These are phyloP conservation scores for Leucophenga varia DNA, from an alignment of 1,140 invertebrate genomes.

Conservation along the genomic window DNA sequence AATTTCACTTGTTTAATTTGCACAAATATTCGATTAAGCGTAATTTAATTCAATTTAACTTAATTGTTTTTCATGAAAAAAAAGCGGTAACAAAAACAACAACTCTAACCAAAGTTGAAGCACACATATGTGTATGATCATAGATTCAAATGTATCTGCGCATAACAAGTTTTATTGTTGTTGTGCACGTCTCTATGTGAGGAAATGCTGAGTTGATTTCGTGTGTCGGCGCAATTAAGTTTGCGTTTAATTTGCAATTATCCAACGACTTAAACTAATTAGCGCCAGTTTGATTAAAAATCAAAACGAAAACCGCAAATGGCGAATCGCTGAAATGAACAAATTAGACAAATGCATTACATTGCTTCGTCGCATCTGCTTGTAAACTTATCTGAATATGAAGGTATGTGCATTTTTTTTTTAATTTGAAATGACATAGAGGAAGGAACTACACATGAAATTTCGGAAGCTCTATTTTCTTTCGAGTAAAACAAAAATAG, in stretches of 20 bases:
- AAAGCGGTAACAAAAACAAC: constrained; percentile 17
- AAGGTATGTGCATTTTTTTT: too few species aligned
- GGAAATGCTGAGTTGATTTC: constrained; percentile 27
- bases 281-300: constrained; percentile 50
- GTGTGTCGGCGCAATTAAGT: constrained; percentile 51
- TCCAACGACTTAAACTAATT: constrained; percentile 53
- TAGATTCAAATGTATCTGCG: not conserved
- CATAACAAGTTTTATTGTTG: too few species aligned
- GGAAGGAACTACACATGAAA: too few species aligned
- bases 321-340: too few species aligned
- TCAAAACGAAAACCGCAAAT: constrained; percentile 5
- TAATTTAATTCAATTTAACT: constrained; percentile 45
- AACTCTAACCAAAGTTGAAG: constrained; percentile 1
- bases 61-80: constrained; percentile 42
- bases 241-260: constrained; percentile 54
- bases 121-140: constrained; percentile 4
- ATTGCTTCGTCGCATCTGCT: too few species aligned
- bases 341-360: too few species aligned
- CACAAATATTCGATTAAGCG: constrained; percentile 28
- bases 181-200: constrained; percentile 7
- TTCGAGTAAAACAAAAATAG: too few species aligned
- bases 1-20: constrained; percentile 27
- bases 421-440: too few species aligned
- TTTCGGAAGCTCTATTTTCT: too few species aligned
- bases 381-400: too few species aligned